These are phyloP conservation scores for Pseudorasbora parva DNA, from an alignment of 2,113 vertebrate genomes.

Conservation along the genomic window DNA sequence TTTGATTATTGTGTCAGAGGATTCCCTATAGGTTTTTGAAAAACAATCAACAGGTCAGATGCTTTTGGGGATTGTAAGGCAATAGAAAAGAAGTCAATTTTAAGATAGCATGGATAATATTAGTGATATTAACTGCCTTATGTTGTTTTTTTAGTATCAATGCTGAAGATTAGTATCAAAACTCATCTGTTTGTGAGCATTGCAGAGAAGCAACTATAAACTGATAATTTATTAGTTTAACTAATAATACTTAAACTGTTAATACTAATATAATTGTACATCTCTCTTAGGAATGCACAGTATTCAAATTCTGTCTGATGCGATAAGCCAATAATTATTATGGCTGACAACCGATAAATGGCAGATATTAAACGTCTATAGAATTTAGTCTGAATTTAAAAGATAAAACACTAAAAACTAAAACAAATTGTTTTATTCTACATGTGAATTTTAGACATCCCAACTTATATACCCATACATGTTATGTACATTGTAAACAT, in stretches of 20 bases:
- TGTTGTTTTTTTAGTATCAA: background rate
- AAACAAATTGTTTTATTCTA: background rate
- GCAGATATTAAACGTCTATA: background rate
- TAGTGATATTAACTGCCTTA: background rate
- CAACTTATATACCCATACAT: background rate
- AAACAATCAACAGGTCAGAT: background rate
- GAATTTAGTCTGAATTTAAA: background rate
- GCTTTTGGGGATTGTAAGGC: background rate
- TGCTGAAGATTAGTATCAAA: background rate
- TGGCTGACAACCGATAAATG: background rate
- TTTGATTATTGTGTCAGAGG: background rate
- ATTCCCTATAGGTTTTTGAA: background rate
- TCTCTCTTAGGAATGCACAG: background rate
- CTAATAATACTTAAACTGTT: background rate
- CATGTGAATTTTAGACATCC: background rate
- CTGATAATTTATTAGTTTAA: background rate
- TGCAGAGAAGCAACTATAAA: background rate
- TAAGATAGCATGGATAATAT: background rate
- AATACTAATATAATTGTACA: background rate
- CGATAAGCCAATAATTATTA: background rate
- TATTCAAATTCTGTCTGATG: background rate
- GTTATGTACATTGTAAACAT: too few relatives aligned
- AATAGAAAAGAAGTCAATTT: background rate
- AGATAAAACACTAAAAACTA: background rate
- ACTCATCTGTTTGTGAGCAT: background rate